Evolutionary conservation across 2,797 vertebrate species (phyloP), one percentile per base, ranked within the genome.

Genomic region (Lindbergichthys nudifrons): DNA sequence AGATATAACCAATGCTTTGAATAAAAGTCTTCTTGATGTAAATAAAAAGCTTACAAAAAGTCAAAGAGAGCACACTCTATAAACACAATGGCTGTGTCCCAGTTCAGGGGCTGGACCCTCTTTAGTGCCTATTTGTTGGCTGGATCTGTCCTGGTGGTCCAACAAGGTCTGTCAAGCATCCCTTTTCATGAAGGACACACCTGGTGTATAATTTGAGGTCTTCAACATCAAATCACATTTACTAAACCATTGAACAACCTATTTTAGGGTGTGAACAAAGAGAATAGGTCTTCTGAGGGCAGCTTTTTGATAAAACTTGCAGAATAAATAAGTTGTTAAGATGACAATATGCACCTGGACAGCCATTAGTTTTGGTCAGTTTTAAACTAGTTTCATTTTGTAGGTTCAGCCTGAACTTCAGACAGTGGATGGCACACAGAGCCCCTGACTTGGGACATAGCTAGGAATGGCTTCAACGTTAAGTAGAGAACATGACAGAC

Each of bases 41-140:
- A 83, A 81, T 71, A 73, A 75, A 79, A 77, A 81, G 16, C 30
- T 47, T 60, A 71, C 39, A 70, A 62, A 26, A 75, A 80, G 50
- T 78, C 41, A 87, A 85, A 87, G 77, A 82, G 73, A 86, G 48
- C 59, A 82, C 42, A 71, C 36, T 36, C 73, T 80, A 82, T 75
- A 83, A 88, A 90, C 77, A 83, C 41, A 82, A 36, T 50, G 9
- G 19, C 57, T 66, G 42, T 84, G 78, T 75, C 77, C 81, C 85
- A 84, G 21, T 77, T 80, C 60, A 73, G 69, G 23, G 59, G 60
- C 60, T 73, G 61, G 67, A 83, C 73, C 48, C 52, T 73, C 61
- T 30, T 11, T 75, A 80, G 80, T 62, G 74, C 61, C 73, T 5
- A 60, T 75, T 81, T 79, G 62, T 81, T 21, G 66, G 58, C 47